Base-by-base conservation (phyloP, 2,113 vertebrate genomes). In the Hippocampus mohnikei region DNA sequence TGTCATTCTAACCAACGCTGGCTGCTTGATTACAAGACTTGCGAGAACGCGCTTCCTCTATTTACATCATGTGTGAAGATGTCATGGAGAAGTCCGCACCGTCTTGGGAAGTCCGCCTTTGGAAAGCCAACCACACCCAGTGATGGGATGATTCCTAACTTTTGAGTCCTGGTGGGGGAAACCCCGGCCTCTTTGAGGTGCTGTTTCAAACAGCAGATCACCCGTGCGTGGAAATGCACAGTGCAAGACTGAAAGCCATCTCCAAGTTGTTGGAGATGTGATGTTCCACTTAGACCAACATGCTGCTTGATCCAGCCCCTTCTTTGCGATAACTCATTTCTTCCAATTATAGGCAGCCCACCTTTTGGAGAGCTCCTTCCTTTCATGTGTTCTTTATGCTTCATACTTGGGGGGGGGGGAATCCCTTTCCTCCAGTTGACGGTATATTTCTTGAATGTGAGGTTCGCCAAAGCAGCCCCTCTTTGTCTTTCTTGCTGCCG, bases 81-180 rank as follows among this genome's bases (percentile, higher is more conserved):
- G 85, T 76, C 75, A 69, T 0, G 0, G 59, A 85, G 79, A 88
- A 87, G 85, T 87, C 67, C 77, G 81, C 67, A 72, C 82, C 11
- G 40, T 76, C 69, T 75, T 52, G 0, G 9, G 65, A 66, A 71
- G 69, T 85, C 72, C 64, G 67, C 78, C 71, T 55, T 60, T 52
- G n/a, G 37, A 13, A 5, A 16, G 50, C 53, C 71, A 72, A 41
- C 67, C 70, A 65, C 66, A 37, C 69, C 67, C 68, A 65, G 58
- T 67, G 40, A 65, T 69, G 65, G 73, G 72, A 65, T 73, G 20
- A 40, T 33, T 29, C 29, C 18, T 33, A 29, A 61, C 59, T 69
- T 40, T 59, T 0, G 12, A 72, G 71, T 72, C 3, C 23, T 15
- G 46, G 1, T 2, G 44, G 66, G 29, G 41, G 52, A 46, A 9